Base-by-base conservation (phyloP, 2,888 invertebrate genomes). In the Drosophila anomalipes region DNA sequence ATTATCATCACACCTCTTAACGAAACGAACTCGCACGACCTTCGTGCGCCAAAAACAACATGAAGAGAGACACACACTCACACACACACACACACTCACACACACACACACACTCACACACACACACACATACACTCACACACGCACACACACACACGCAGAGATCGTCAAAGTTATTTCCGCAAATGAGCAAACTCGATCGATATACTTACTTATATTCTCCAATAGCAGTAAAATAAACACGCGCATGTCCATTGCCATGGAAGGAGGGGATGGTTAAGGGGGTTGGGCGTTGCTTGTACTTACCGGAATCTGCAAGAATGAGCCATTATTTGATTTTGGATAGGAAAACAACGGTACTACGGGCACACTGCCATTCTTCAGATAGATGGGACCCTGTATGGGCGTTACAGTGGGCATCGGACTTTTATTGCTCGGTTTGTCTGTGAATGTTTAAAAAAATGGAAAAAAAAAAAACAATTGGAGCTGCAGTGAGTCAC, bases 221-320 rank as follows among this genome's bases (percentile, higher is more conserved):
- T 39, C 12, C n/a, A 52, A 65, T 49, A 22, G 32, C 57, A 49
- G 41, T 51, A 70, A 35, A 35, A 16, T 35, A 70, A 74, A 54
- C 53, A 61, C 67, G 82, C 82, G 87, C 82, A 79, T 79, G 85
- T 79, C 79, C 64, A 53, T 44, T 49, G 10, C 9, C 32, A 26
- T 41, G 44, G 47, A 54, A 12, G 22, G 30, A 39, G 28, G 10
- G 26, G 26, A 30, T 14, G 41, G 12, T 41, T 41, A 1, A 7
- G 39, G 44, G n/a, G 22, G 47, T 14, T 12, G 26, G 77, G 51
- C 33, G 3, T n/a, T 30, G 12, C 6, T 52, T 32, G 61, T 65
- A 95, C 97, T 97, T 94, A 97, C 97, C 94, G 97, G 97, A 94
- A 97, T 97, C 94, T 97, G 97, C 85, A 97, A 96, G 93, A 97